phyloP scores from a whole-genome alignment of 2,797 vertebrate genomes.

The Scolopax rusticola region DNA sequence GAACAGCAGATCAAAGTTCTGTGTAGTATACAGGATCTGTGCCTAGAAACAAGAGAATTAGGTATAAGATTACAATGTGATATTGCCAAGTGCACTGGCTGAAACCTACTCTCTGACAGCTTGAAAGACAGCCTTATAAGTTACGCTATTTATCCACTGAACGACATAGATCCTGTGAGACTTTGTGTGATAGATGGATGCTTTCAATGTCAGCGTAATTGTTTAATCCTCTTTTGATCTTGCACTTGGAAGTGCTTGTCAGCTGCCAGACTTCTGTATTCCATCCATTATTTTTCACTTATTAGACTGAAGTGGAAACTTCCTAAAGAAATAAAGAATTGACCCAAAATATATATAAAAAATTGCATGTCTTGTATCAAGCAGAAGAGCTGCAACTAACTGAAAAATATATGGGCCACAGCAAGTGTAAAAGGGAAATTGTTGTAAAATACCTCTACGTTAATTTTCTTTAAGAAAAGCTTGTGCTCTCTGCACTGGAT shows the following conservation, averaged over 20 bases:
- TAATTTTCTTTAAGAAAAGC: background rate
- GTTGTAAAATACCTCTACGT: background rate
- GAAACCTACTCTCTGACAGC: slow-evolving; percentile 6
- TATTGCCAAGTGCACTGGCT: background rate
- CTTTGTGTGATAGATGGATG: background rate
- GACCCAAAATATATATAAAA: background rate
- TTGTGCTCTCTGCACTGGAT: background rate
- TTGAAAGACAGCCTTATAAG: background rate
- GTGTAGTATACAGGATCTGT: background rate
- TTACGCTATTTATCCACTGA: background rate
- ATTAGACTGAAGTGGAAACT: background rate
- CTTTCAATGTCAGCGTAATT: slow-evolving; percentile 28
- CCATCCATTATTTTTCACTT: background rate
- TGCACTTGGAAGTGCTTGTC: slow-evolving; percentile 3
- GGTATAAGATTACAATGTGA: background rate
- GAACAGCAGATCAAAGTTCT: background rate
- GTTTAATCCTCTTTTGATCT: slow-evolving; percentile 54
- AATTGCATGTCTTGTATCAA: background rate
- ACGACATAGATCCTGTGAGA: background rate
- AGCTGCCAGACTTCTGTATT: slow-evolving; percentile 19
- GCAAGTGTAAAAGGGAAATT: background rate
- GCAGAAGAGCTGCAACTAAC: background rate
- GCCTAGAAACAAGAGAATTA: slow-evolving; percentile 8
- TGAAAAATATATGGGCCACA: background rate
- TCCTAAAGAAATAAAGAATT: background rate